Conservation (phyloP, 1,140 invertebrate species). For the Bombus soroeensis region DNA sequence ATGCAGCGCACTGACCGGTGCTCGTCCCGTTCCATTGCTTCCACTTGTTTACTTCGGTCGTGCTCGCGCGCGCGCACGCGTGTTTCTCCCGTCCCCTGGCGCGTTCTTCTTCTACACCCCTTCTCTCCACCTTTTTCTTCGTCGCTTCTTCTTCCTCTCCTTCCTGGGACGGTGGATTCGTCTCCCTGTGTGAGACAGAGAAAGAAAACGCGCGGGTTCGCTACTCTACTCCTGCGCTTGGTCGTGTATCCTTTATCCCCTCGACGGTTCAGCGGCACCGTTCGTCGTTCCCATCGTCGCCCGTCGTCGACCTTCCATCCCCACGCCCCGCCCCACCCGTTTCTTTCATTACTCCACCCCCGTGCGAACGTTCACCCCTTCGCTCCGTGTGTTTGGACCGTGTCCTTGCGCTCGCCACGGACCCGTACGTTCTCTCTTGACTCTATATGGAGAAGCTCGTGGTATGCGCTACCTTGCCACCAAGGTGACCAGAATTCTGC, state of each 20-base stretch:
- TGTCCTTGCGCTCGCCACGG: slow-evolving; percentile 27
- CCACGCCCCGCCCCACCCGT: neutral
- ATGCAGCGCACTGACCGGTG: slow-evolving; percentile 75
- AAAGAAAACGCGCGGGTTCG: too few relatives aligned
- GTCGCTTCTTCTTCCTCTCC: slow-evolving; percentile 7
- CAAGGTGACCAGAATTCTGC: slow-evolving; percentile 32
- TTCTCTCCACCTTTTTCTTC: slow-evolving; percentile 9
- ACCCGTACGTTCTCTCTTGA: neutral
- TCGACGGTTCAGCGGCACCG: neutral
- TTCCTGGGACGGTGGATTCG: neutral
- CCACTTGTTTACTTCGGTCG: slow-evolving; percentile 78
- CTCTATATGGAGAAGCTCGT: slow-evolving; percentile 23
- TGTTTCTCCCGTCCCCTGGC: slow-evolving; percentile 26
- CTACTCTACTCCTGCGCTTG: neutral
- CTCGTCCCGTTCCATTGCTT: slow-evolving; percentile 64
- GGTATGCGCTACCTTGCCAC: slow-evolving; percentile 31
- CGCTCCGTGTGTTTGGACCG: slow-evolving; percentile 9
- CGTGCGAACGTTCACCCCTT: slow-evolving; percentile 42
- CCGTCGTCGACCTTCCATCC: slow-evolving; percentile 27
- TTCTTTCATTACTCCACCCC: slow-evolving; percentile 43
- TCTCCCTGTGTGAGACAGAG: neutral
- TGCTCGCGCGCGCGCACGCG: slow-evolving; percentile 25
- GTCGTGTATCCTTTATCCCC: slow-evolving; percentile 29
- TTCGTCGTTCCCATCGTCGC: slow-evolving; percentile 36
- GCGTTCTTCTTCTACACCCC: neutral